A percentile compares a stretch with the other conserved stretches of the same genome.
phyloP scores from a whole-genome alignment of 1,140 invertebrate genomes.

The Zophobas morio region DNA sequence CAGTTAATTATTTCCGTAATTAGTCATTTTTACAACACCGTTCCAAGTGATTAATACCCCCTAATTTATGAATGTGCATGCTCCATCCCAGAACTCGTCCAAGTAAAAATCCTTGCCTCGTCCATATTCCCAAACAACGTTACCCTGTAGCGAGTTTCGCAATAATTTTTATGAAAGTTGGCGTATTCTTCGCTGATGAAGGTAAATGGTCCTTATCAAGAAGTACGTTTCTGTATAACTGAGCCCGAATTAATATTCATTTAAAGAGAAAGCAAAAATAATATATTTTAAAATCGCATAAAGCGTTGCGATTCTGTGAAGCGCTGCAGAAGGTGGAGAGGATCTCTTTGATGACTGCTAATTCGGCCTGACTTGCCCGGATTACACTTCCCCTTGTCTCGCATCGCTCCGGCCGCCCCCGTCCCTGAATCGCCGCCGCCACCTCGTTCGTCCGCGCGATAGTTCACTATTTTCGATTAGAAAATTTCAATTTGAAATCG shows the following conservation, averaged over 20 bases:
- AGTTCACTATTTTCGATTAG: background rate
- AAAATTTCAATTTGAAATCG: background rate
- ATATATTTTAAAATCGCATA: constrained; percentile 37
- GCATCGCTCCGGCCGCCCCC: background rate
- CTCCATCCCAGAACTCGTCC: no score
- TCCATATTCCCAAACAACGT: background rate
- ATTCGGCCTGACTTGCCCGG: constrained; percentile 41
- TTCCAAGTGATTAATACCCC: no score
- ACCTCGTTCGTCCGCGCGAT: background rate
- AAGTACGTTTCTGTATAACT: constrained; percentile 20
- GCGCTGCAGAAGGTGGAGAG: constrained; percentile 10
- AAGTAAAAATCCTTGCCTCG: background rate
- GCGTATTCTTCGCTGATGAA: background rate
- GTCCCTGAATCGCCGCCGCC: background rate
- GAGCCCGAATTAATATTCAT: constrained; percentile 43
- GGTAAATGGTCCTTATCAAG: constrained; percentile 13
- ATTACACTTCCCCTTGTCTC: constrained; percentile 37
- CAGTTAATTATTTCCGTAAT: no score
- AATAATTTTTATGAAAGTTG: constrained; percentile 3
- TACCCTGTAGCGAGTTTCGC: background rate
- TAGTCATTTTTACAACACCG: no score
- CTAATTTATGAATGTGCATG: no score
- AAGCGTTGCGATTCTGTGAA: constrained; percentile 25
- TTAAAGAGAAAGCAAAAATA: constrained; percentile 37
- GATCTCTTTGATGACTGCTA: constrained; percentile 45